Base-by-base conservation (phyloP, 2,888 invertebrate species). In the Tipula confusa region DNA sequence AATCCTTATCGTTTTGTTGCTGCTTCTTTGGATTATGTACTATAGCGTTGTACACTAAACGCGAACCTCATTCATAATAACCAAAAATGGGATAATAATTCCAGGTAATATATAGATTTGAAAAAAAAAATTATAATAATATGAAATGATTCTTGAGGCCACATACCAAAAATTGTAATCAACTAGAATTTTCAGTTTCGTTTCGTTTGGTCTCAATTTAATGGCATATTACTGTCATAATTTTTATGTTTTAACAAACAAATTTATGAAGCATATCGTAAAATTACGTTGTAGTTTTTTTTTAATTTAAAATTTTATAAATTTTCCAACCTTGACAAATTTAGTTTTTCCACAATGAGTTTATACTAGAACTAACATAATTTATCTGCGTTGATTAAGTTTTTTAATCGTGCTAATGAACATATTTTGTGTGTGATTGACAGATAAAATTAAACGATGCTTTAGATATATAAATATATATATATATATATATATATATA, bases 11-110 rank as follows among this genome's bases (percentile, higher is more conserved):
- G 90, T 93, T 84, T 90, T 94, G 84, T 90, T 94, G 85, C 91
- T 93, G 87, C 91, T 93, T 84, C 91, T 94, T 85, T 94, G 93
- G 92, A 89, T 93, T 64, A 91, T 94, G 85, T 94, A 94, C 88
- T 80, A 80, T n/a, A 80, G 64, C 24, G 64, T 64, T 64, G 64
- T 64, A 18, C 64, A 64, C 64, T 64, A 64, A 64, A 24, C 9
- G 5, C 9, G 18, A 9, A 11, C 9, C 64, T n/a, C 9, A 24
- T 64, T 24, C 9, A 7, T 13, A 64, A 9, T 64, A 64, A 64
- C 9, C 24, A 24, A 64, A 24, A 64, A 24, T 64, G 64, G 64
- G 24, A 64, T 64, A 24, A 2, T 64, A 7, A 64, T 64, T 64
- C 64, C 64, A 64, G 64, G 64, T 64, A 64, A 64, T 64, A 7